Evolutionary conservation across 2,888 invertebrate genomes (phyloP), one percentile per base, ranked within the genome.

Genomic region (Dinocampus coccinellae): DNA sequence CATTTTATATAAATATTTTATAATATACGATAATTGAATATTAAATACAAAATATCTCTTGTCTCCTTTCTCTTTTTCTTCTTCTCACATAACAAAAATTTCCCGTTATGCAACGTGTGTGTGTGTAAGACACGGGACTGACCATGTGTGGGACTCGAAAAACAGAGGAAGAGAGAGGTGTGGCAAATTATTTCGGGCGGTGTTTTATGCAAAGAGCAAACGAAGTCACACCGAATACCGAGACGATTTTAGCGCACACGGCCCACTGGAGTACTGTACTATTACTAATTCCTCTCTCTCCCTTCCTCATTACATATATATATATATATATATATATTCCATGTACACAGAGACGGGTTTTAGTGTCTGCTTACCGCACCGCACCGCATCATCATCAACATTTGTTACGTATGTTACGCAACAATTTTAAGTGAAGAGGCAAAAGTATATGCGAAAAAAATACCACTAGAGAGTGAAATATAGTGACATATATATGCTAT

Each of bases 121-220:
- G 68, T 62, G 42, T 20, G 39, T 26, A 29, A 3, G 3, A 29
- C 7, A 29, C 7, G 7, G 29, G 36, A 34, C 20, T 34, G 22
- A 61, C 24, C n/a, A 36, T n/a, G n/a, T 13, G 39, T 39, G 47
- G 47, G 47, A 47, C 47, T 47, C 7, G n/a, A 47, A 47, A 16
- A 16, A 6, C 11, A 20, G 16, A 47, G 60, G 53, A 67, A 66
- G 60, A 60, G 66, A 70, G 62, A 68, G 58, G 63, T 58, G 72
- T 55, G 72, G 65, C 74, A 75, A 73, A 77, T 79, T 81, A 81
- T 81, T 81, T 80, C 72, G 75, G 77, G 78, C 76, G 67, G 67
- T 65, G 73, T 74, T 78, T 79, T 75, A 73, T 73, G 47, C 53
- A 63, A 69, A 61, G 71, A 65, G 66, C 70, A 65, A 36, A 53